Conservation (phyloP, 2,888 invertebrate species). For the Pardosa pseudoannulata region DNA sequence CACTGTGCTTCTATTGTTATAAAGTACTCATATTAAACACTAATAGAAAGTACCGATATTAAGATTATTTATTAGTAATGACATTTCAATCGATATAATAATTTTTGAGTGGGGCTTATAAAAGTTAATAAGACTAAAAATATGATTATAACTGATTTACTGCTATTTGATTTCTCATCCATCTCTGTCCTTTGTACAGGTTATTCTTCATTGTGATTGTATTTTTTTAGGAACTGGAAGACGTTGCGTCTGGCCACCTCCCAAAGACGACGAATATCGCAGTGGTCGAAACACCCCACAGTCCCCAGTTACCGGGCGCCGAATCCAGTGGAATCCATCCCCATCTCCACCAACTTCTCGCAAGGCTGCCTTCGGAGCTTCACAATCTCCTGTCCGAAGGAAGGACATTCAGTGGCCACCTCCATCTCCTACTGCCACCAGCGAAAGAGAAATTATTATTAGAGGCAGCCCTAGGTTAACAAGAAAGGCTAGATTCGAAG, state of each 20-base stretch:
- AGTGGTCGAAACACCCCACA: constrained; percentile 63
- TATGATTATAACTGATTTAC: too few relatives aligned
- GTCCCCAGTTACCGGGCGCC: constrained; percentile 51
- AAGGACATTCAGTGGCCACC: constrained; percentile 73
- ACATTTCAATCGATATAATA: too few relatives aligned
- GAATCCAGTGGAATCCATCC: constrained; percentile 65
- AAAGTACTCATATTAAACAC: too few relatives aligned
- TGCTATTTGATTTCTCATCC: too few relatives aligned
- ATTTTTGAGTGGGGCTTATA: too few relatives aligned
- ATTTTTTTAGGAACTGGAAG: constrained; percentile 53
- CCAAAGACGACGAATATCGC: constrained; percentile 12
- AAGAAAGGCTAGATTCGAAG: constrained; percentile 61
- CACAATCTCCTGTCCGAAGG: constrained; percentile 41
- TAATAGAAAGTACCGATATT: too few relatives aligned
- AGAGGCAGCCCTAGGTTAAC: constrained; percentile 34
- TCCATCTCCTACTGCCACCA: background rate
- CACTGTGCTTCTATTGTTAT: background rate
- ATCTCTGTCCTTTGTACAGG: background rate
- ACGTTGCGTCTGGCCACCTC: constrained; percentile 64
- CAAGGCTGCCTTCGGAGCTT: background rate
- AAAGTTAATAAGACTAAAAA: too few relatives aligned
- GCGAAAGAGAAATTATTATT: constrained; percentile 3
- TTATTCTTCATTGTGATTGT: too few relatives aligned
- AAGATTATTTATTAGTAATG: too few relatives aligned
- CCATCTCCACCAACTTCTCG: constrained; percentile 49